Evolutionary conservation across 2,888 invertebrate genomes (phyloP).

Genomic region (Orthosia incerta): DNA sequence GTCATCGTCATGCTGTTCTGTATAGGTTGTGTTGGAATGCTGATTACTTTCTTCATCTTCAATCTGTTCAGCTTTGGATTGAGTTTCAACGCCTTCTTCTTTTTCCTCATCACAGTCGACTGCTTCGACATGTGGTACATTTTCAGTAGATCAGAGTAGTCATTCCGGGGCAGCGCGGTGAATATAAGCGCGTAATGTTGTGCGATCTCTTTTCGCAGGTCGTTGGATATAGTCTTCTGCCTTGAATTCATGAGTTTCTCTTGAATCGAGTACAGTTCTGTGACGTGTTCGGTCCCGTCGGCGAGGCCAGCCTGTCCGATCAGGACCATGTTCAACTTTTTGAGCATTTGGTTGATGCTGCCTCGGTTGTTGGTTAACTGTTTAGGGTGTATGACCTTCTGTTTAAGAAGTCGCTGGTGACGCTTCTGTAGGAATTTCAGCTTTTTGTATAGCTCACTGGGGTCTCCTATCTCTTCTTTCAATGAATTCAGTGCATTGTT

Average conservation of each 20-base stretch:
- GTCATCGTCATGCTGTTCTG: slow-evolving; percentile 42
- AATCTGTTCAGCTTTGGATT: slow-evolving; percentile 68
- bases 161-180: slow-evolving; percentile 81
- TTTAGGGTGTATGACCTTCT: slow-evolving; percentile 79
- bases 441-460: slow-evolving; percentile 83
- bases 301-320: slow-evolving; percentile 91
- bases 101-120: slow-evolving; percentile 63
- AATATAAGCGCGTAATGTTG: slow-evolving; percentile 90
- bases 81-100: slow-evolving; percentile 69
- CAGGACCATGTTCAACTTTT: slow-evolving; percentile 90
- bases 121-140: slow-evolving; percentile 74
- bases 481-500: slow-evolving; percentile 80
- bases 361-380: slow-evolving; percentile 78
- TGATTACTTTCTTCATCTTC: slow-evolving; percentile 65
- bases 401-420: slow-evolving; percentile 82
- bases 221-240: slow-evolving; percentile 77
- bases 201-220: slow-evolving; percentile 87
- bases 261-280: slow-evolving; percentile 81
- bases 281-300: slow-evolving; percentile 87
- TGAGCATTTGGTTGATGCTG: slow-evolving; percentile 85
- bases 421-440: slow-evolving; percentile 84
- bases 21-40: slow-evolving; percentile 68
- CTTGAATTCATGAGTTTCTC: slow-evolving; percentile 78
- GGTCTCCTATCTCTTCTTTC: slow-evolving; percentile 88
- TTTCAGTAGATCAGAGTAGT: slow-evolving; percentile 81